Base-by-base conservation (phyloP, 1,140 invertebrate genomes). In the Frieseomelitta varia region DNA sequence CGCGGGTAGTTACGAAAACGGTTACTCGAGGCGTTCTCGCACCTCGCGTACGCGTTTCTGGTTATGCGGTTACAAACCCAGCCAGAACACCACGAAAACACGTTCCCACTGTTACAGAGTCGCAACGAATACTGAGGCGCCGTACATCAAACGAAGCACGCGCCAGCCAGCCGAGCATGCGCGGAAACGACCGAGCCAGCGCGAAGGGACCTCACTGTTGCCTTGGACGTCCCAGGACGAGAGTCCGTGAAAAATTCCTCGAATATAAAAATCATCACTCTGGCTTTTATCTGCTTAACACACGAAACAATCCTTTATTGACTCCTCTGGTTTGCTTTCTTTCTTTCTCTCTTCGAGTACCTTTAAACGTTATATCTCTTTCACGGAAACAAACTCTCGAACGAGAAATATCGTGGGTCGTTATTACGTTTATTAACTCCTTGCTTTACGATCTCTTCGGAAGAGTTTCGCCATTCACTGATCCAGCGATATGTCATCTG, bases 81-180 rank as follows among this genome's bases (percentile, higher is more conserved):
- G 55, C 15, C 71, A 58, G 53, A 30, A 58, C 47, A 56, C 67
- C 58, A 47, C 83, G 17, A 27, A 14, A 39, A 80, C 61, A 24
- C 74, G 72, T 73, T 65, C 76, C 76, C 14, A 39, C 58, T 53
- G 27, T 19, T 27, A 76, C 71, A 71, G 76, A 88, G 79, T 85
- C 87, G 87, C 87, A 83, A 69, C 53, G 67, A 79, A 71, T 27
- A 88, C 87, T 88, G 84, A 67, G n/a, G 51, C 21, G 47, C 58
- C 68, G 19, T 19, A 21, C 34, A 24, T 53, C 79, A 34, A 80
- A 68, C 76, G 61, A 77, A 65, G 74, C 79, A 81, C 72, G 71
- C 88, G 81, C 73, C 81, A 85, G 67, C 39, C 24, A 21, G 0
- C 53, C 88, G 88, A 85, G 0, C 27, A 0, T 11, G 0, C 6